These are phyloP conservation scores for Planiliza haematocheilus DNA, from an alignment of 2,113 vertebrate genomes.

Conservation along the genomic window DNA sequence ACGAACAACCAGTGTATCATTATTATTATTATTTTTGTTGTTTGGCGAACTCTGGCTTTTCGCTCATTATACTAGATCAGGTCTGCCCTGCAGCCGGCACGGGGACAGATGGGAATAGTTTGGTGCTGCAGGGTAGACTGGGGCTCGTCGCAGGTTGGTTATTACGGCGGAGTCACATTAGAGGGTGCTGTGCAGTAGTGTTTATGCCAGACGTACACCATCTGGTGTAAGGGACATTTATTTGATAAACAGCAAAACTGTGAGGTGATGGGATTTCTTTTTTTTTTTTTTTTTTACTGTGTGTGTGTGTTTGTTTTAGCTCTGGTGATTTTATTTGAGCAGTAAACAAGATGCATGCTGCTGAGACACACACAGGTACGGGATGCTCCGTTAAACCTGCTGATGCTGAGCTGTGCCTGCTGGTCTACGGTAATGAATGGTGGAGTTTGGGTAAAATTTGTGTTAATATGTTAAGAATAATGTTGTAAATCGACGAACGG, in stretches of 20 bases:
- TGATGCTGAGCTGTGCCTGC: too few species aligned
- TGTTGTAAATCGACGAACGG: too few species aligned
- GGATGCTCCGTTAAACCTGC: neutral
- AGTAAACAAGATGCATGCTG: slow-evolving; percentile 3
- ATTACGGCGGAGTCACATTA: slow-evolving; percentile 56
- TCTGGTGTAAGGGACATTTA: slow-evolving; percentile 44
- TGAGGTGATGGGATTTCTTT: slow-evolving; percentile 13
- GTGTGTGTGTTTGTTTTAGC: neutral
- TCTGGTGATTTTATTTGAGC: slow-evolving; percentile 13
- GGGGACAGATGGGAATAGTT: slow-evolving; percentile 41
- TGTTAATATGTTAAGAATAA: too few species aligned
- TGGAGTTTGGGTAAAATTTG: too few species aligned
- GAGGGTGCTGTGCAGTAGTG: slow-evolving; percentile 49
- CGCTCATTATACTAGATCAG: slow-evolving; percentile 48
- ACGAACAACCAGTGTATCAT: slow-evolving; percentile 20
- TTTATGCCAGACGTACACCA: slow-evolving; percentile 38
- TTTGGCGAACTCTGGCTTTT: slow-evolving; percentile 58
- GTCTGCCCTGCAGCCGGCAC: slow-evolving; percentile 34
- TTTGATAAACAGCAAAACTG: slow-evolving; percentile 47
- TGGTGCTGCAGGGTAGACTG: slow-evolving; percentile 28
- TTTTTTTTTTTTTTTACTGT: slow-evolving; percentile 5
- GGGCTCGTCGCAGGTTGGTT: slow-evolving; percentile 40
- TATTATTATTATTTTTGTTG: slow-evolving; percentile 56
- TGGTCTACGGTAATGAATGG: too few species aligned
- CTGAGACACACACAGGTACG: too few species aligned